Base-by-base conservation (phyloP, 53 echinoderm and acorn worm genomes). In the Pentamera pediparva region DNA sequence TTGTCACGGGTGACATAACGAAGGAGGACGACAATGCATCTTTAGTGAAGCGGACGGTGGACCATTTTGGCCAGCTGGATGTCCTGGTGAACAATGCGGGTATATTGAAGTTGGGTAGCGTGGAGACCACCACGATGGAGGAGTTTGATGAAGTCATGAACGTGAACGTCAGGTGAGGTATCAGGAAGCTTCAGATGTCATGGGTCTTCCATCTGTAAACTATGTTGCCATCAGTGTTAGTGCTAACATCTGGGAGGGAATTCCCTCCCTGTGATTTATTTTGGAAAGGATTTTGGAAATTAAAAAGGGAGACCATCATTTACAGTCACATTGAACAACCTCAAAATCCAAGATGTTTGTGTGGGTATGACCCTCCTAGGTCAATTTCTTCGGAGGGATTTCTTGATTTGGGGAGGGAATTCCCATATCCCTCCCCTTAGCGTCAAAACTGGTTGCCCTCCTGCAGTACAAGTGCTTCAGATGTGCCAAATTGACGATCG, bases 31-130 rank as follows among this genome's bases (percentile, higher is more conserved):
- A 85, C 62, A 76, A 79, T 34, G 55, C 76, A 19, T 69, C 76
- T 24, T 79, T 96, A 22, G 76, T 95, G 8, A 63, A 91, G 67
- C 79, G 79, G 58, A 79, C 90, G 0, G 34, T 91, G 31, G 61
- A 91, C 15, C 82, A 86, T n/a, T 96, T 74, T 79, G 96, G 96
- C 19, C 53, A 80, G 62, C 56, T 96, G 43, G 96, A 96, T 49
- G 77, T 96, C 28, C 45, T 96, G 83, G 96, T 96, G 4, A 96
- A 96, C 85, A 83, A 86, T 79, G 96, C 96, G 31, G 96, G 96
- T 12, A 86, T 96, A 18, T 62, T 96, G 63, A 45, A 81, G 35
- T 32, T 88, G 22, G 96, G 88, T 32, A 69, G 39, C 25, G 87
- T 94, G 26, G 95, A 94, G 37, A 96, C 78, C 2, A 85, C 85